phyloP scores from a whole-genome alignment of 2,113 vertebrate genomes.

The Columba janthina region DNA sequence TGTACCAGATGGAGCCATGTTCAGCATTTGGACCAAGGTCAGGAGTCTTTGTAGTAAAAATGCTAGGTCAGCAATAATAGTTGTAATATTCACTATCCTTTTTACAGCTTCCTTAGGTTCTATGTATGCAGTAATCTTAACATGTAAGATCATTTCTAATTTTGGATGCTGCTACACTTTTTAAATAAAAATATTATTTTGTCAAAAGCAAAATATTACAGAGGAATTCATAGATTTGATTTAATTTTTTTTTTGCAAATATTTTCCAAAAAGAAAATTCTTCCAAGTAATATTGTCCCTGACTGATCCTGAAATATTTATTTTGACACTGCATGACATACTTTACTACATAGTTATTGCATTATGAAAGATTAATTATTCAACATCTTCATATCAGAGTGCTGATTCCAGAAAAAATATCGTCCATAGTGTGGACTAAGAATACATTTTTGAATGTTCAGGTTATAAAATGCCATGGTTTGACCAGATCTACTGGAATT shows the following conservation, averaged over 20 bases:
- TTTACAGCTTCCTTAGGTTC: background rate
- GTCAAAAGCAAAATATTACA: background rate
- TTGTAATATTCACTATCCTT: background rate
- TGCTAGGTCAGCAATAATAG: background rate
- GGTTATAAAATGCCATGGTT: background rate
- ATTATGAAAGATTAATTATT: background rate
- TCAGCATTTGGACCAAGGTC: background rate
- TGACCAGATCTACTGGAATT: background rate
- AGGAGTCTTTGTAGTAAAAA: background rate
- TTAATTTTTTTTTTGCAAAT: background rate
- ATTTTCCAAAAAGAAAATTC: background rate
- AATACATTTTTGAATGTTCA: background rate
- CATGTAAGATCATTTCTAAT: background rate
- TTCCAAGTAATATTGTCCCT: background rate
- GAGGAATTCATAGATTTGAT: background rate
- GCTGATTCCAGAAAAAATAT: background rate
- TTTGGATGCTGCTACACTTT: background rate
- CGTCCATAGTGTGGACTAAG: background rate
- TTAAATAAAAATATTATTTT: background rate
- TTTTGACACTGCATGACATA: background rate
- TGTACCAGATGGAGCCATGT: background rate
- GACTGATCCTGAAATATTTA: background rate
- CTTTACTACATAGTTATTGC: background rate
- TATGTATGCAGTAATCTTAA: background rate
- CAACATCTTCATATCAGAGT: background rate